Evolutionary conservation across 2,888 invertebrate species (phyloP).

Genomic region (Herminia tarsipennalis): DNA sequence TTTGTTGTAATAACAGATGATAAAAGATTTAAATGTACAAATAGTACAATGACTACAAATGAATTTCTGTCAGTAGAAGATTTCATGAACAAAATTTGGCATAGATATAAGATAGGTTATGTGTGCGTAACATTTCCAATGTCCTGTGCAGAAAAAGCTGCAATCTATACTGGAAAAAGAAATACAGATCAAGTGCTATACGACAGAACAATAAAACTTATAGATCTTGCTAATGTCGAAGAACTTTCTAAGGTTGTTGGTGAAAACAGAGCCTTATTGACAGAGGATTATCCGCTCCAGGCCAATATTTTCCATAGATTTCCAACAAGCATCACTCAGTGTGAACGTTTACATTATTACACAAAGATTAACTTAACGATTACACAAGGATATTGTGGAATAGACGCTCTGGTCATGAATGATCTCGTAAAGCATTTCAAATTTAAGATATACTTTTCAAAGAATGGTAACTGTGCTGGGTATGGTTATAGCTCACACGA

Average conservation of each 20-base stretch:
- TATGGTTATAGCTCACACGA: constrained; percentile 46
- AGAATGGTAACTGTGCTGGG: constrained; percentile 24
- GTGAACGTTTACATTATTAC: constrained; percentile 47
- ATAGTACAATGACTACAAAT: constrained; percentile 38
- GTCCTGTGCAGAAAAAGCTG: constrained; percentile 47
- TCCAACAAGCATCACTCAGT: constrained; percentile 56
- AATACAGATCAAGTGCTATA: constrained; percentile 34
- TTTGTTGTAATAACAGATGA: constrained; percentile 48
- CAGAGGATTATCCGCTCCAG: constrained; percentile 53
- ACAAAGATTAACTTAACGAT: constrained; percentile 32
- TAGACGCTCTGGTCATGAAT: constrained; percentile 59
- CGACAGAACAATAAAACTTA: constrained; percentile 52
- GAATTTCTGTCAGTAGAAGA: constrained; percentile 36
- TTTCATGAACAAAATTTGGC: constrained; percentile 58
- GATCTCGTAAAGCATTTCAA: constrained; percentile 52
- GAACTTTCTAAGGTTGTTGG: constrained; percentile 21
- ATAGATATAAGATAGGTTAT: constrained; percentile 40
- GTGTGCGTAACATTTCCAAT: constrained; percentile 51
- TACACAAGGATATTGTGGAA: constrained; percentile 53
- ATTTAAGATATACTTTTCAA: constrained; percentile 45
- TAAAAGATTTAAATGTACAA: constrained; percentile 39
- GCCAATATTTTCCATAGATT: constrained; percentile 56
- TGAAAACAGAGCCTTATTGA: constrained; percentile 32
- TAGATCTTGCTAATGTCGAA: constrained; percentile 25
- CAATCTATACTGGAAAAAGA: constrained; percentile 48